Evolutionary conservation across 2,888 invertebrate genomes (phyloP), one percentile per base, ranked within the genome.

Genomic region (Portevinia maculata): DNA sequence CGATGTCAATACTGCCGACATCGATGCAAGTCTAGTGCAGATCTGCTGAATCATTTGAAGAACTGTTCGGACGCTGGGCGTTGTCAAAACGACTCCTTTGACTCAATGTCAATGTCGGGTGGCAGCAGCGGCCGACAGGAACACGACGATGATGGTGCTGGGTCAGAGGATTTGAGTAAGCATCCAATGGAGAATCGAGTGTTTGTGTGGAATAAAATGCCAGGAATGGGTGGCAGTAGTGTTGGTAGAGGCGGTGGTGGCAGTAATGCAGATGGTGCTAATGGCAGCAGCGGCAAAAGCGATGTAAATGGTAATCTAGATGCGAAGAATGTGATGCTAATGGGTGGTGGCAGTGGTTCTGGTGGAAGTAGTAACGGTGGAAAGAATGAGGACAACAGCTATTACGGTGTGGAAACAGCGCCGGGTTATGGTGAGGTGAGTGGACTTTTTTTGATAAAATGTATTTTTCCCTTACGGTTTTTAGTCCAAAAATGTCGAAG

Each of bases 1-100:
- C 93, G 97, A 74, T 97, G 97, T 89, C 96, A 96, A 90, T 94
- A 95, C 88, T 97, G 97, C 89, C 93, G 96, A 84, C 96, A 96
- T 89, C 93, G 96, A 79, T 97, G 96, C 90, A 97, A 97, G 91
- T 96, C 95, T 24, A 96, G 95, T 86, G 93, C 94, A 3, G 97
- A 96, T 90, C 92, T 97, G 53, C 92, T 94, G 84, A 91, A 93
- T 74, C 97, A 97, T 88, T 91, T 96, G 89, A 93, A 94, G 90
- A 93, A 93, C 37, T 97, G 97, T 88, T 90, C 91, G 6, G 94
- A 93, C 85, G 92, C 93, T 48, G 88, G 87, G 3, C 87, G 88
- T 53, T 87, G 88, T 59, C 86, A 86, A 65, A 89, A 90, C 78
- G 91, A 91, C 62, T 90, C 90, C 67, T 88, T 88, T 37, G 90